A percentile compares a stretch with the other conserved stretches of the same genome.
Evolutionary conservation across 1,140 invertebrate genomes (phyloP).

Genomic region (Rhagoletis pomonella): DNA sequence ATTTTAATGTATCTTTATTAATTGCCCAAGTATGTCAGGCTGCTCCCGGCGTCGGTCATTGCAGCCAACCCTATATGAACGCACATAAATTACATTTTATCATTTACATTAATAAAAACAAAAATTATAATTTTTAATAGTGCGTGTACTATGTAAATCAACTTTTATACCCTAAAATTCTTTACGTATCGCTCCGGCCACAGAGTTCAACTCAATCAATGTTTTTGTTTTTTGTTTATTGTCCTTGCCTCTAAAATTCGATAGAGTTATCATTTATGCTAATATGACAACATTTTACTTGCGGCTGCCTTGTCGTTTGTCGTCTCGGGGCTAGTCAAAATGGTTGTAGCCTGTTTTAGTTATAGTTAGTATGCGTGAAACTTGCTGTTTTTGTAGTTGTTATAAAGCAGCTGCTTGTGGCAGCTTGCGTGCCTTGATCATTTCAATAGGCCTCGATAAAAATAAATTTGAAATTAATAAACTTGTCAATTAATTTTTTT

Average conservation of each 20-base stretch:
- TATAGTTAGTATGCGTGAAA: not conserved
- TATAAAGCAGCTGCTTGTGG: not conserved
- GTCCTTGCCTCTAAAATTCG: not conserved
- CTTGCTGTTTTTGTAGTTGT: not conserved
- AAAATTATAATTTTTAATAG: no score
- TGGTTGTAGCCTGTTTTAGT: not conserved
- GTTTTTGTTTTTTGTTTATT: not conserved
- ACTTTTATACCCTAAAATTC: no score
- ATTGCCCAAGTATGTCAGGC: no score
- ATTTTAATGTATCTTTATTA: no score
- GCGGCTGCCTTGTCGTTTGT: constrained; percentile 4
- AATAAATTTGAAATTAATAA: constrained; percentile 4
- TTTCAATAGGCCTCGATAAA: not conserved
- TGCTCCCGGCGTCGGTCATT: no score
- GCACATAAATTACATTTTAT: no score
- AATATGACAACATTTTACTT: constrained; percentile 26
- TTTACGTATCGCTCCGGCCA: not conserved
- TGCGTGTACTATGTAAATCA: no score
- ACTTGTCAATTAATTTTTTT: not conserved
- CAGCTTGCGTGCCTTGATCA: not conserved
- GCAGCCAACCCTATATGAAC: no score
- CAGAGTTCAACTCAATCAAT: not conserved
- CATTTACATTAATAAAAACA: no score
- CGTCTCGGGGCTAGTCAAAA: not conserved
- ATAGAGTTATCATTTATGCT: constrained; percentile 39